These are phyloP conservation scores for Saturnia japonica DNA, from an alignment of 2,888 invertebrate genomes.

Conservation along the genomic window DNA sequence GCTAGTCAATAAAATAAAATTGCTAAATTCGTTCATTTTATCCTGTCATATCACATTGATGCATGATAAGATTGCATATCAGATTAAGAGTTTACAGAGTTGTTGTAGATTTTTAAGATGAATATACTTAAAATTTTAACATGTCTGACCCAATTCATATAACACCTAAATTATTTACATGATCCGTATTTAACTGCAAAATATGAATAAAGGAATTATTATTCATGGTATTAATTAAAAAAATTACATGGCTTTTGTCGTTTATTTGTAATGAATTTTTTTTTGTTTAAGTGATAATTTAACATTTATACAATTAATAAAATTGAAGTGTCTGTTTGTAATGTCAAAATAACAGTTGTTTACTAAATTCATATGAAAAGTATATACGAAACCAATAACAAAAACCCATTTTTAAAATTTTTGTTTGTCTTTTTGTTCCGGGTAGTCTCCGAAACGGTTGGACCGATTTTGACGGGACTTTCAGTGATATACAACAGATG, in stretches of 20 bases:
- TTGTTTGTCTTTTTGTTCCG: too few species aligned
- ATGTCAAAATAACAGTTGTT: too few species aligned
- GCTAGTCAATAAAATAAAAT: constrained; percentile 6
- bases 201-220: background rate
- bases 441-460: too few species aligned
- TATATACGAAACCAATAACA: too few species aligned
- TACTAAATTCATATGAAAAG: too few species aligned
- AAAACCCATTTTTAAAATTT: too few species aligned
- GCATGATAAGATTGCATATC: constrained; percentile 18
- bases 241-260: background rate
- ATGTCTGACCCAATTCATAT: constrained; percentile 2
- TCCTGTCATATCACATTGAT: constrained; percentile 5
- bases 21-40: background rate
- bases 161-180: background rate
- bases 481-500: too few species aligned
- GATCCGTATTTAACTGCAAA: background rate
- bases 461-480: too few species aligned
- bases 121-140: background rate
- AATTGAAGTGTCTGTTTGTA: too few species aligned
- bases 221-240: background rate
- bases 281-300: background rate
- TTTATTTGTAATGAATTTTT: background rate
- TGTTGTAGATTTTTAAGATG: constrained; percentile 16
- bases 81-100: constrained; percentile 17
- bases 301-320: too few species aligned